Percentiles rank a stretch among this genome's conserved stretches.
Conservation (phyloP, 2,888 invertebrate species). For the Zaprionus bogoriensis region DNA sequence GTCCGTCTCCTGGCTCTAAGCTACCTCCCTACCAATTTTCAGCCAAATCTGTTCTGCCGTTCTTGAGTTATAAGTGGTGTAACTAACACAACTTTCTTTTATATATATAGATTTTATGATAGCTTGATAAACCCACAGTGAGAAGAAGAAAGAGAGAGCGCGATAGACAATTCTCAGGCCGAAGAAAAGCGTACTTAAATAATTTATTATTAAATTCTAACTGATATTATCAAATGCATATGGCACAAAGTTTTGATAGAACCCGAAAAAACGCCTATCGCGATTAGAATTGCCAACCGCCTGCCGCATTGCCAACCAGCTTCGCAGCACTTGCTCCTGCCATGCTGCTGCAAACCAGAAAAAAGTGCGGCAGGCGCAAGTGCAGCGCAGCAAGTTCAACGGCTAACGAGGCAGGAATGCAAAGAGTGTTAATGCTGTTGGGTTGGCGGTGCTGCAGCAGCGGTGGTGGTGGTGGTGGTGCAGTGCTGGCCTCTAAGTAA, state of each 20-base stretch:
- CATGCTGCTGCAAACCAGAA: conserved; percentile 42
- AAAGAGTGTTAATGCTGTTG: conserved; percentile 62
- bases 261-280: conserved; percentile 57
- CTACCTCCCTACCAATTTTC: no score
- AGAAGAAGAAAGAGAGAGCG: no score
- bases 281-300: conserved; percentile 52
- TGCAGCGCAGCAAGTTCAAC: conserved; percentile 61
- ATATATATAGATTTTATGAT: no score
- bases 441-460: not conserved
- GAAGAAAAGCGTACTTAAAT: no score
- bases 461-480: not conserved
- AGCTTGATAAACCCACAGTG: no score
- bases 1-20: no score
- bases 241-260: conserved; percentile 59
- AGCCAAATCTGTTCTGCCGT: no score
- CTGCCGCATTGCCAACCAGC: conserved; percentile 5
- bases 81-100: no score
- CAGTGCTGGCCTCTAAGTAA: conserved; percentile 4
- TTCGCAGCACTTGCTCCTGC: not conserved
- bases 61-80: no score
- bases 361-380: conserved; percentile 13
- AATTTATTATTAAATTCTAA: no score
- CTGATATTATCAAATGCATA: conserved; percentile 37
- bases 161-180: no score
- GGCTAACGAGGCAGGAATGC: conserved; percentile 63